Base-by-base conservation (phyloP, 2,888 invertebrate genomes). In the Trachelus stipa region DNA sequence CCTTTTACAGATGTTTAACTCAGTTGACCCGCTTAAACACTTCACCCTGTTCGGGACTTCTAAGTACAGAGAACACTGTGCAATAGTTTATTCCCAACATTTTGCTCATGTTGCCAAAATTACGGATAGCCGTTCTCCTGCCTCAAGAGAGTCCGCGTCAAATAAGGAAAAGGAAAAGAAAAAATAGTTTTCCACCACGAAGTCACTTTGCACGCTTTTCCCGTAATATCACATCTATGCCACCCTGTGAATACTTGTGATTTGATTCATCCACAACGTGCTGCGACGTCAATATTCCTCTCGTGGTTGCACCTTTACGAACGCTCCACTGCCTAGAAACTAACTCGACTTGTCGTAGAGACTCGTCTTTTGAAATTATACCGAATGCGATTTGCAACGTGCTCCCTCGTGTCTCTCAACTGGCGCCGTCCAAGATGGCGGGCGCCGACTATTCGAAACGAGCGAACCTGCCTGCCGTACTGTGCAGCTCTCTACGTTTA, bases 31-130 rank as follows among this genome's bases (percentile, higher is more conserved):
- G 87, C 79, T 90, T 88, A 87, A 87, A 88, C 81, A 85, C 85
- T 87, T 87, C 85, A 87, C 89, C 88, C 88, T 88, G 84, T 82
- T 88, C 88, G 87, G 90, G 90, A 90, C 90, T 90, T 90, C 90
- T 90, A 90, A 90, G 90, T 86, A 90, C 88, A 88, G 89, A 88
- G 84, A 89, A 89, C 73, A 89, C 88, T 77, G 86, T 87, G 87
- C 87, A 87, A 89, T 88, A 88, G 88, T 89, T 89, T 84, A 86
- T 89, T 83, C 88, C 88, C 85, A 88, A 87, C 83, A 89, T 89
- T 82, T 89, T 89, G 84, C 83, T 85, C 89, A 89, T 89, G 82
- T 83, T 88, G 87, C 79, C 68, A 80, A 79, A 79, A 71, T 71
- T 31, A 31, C 71, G 71, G 71, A 34, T 40, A 33, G 34, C 35